Evolutionary conservation across 2,888 invertebrate genomes (phyloP), one percentile per base, ranked within the genome.

Genomic region (Chesias legatella): DNA sequence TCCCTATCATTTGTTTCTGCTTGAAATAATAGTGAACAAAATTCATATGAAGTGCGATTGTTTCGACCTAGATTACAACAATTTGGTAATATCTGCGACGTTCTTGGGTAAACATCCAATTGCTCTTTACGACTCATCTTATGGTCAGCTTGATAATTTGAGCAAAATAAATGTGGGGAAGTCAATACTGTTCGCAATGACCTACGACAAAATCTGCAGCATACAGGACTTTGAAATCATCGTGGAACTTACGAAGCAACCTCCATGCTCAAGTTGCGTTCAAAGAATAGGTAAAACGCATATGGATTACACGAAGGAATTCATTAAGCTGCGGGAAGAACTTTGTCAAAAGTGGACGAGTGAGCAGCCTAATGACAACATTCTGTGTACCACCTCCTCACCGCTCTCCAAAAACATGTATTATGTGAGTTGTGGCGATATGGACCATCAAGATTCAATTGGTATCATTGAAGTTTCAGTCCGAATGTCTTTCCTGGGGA

Each of bases 41-140:
- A 86, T 88, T 41, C 74, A 82, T 45, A 86, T 86, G 86, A 88
- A 86, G 47, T 88, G 86, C 52, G 86, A 88, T 52, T 86, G 86
- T 58, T 86, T 86, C 47, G 80, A 85, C 44, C 60, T 85, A 25
- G 80, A 82, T 56, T 75, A 64, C 40, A 82, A 82, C 43, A 85
- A 85, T 58, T 67, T 88, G 34, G 76, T 85, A 1, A 84, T 88
- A 46, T 63, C 78, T 7, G 84, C 83, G 13, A 58, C 64, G 17
- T 88, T 86, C 59, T 62, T 88, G 29, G 84, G 82, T 2, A 88
- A 86, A 55, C 67, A 58, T 37, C 86, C 85, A 0, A 75, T 88
- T 36, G 56, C 76, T 25, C 56, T 88, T 31, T 86, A 84, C 43
- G 84, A 86, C 52, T 65, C 75, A 0, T 73, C 79, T 1, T 81